Percentiles rank a stretch among this genome's conserved stretches.
phyloP scores from a whole-genome alignment of 2,888 invertebrate genomes.

The Cataglyphis albicans region DNA sequence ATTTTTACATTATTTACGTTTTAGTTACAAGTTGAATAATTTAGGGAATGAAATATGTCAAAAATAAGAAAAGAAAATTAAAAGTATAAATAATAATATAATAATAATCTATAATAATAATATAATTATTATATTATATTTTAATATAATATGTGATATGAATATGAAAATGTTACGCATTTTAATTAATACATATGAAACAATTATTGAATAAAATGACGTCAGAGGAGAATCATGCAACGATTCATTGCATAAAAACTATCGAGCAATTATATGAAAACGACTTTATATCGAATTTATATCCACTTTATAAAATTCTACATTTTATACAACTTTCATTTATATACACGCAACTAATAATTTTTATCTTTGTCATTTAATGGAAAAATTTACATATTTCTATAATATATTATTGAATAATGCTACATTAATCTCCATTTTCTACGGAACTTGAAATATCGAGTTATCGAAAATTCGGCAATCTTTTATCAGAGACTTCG shows the following conservation, averaged over 20 bases:
- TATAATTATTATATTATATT: not conserved
- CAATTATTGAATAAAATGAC: not conserved
- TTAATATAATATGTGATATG: not conserved
- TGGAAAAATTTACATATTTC: not conserved
- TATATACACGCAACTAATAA: not conserved
- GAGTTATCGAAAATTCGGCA: constrained; percentile 52
- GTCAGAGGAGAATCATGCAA: not conserved
- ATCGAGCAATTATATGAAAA: not conserved
- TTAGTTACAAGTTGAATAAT: not conserved
- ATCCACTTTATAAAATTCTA: not conserved
- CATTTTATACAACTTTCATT: not conserved
- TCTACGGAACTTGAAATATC: not conserved
- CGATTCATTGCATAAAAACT: not conserved
- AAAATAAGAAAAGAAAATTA: not conserved
- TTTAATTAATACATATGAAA: not conserved
- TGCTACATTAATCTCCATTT: constrained; percentile 7
- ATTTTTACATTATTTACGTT: not conserved
- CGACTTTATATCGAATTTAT: not conserved
- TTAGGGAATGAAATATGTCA: not conserved
- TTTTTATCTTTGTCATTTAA: constrained; percentile 4
- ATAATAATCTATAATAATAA: not conserved
- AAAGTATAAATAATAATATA: not conserved
- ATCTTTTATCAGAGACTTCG: constrained; percentile 71
- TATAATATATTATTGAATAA: not conserved
- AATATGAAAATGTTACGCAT: not conserved